Percentiles rank a stretch among this genome's conserved stretches.
Conservation (phyloP, 2,113 vertebrate species). For the Phocoena sinus region DNA sequence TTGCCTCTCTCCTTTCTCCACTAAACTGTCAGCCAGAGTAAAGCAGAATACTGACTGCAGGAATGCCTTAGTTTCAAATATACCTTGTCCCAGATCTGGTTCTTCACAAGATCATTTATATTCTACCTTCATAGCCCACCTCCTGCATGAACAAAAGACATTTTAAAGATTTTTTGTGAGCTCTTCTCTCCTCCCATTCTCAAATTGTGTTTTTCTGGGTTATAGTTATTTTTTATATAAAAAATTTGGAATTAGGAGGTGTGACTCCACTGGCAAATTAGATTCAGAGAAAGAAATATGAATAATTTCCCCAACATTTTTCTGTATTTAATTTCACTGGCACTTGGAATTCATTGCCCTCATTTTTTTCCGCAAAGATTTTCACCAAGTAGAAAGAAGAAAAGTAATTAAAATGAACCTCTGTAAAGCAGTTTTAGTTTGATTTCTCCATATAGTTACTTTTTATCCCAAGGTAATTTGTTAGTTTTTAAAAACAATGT, state of each 20-base stretch:
- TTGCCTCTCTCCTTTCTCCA: neutral
- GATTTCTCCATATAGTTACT: neutral
- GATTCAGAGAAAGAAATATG: constrained; percentile 12
- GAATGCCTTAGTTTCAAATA: neutral
- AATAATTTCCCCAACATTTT: neutral
- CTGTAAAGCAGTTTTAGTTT: neutral
- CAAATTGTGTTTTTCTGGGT: neutral
- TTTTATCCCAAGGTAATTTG: neutral
- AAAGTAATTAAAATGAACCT: neutral
- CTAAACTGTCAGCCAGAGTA: neutral
- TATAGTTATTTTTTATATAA: neutral
- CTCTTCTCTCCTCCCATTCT: neutral
- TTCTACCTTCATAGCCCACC: neutral
- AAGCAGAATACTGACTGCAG: neutral
- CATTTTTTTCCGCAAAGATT: neutral
- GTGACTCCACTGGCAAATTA: neutral
- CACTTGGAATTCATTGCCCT: neutral
- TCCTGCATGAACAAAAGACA: neutral
- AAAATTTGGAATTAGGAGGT: neutral
- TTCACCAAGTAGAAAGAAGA: neutral
- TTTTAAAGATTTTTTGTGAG: neutral
- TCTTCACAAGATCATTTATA: neutral
- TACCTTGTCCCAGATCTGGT: neutral
- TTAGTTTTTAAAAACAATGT: neutral
- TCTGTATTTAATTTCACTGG: neutral